phyloP scores from a whole-genome alignment of 2,797 vertebrate species.

The Remorina albescens region DNA sequence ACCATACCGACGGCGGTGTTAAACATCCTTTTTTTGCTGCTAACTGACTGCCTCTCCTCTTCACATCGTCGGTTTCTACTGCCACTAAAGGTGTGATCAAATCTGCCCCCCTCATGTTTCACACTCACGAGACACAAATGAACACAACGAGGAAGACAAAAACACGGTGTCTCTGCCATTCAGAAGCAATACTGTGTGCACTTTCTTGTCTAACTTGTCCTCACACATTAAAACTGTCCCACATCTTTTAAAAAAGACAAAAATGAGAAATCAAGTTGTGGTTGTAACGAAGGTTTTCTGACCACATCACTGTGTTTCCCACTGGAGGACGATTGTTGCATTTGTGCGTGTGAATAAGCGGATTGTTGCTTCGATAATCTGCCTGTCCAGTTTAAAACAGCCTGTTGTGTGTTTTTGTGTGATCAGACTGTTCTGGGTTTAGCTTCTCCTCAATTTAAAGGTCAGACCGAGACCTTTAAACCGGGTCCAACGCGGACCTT shows the following conservation, averaged over 20 bases:
- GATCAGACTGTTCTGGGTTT: conserved; percentile 18
- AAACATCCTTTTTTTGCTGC: neutral
- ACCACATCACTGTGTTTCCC: conserved; percentile 74
- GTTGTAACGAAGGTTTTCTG: conserved; percentile 50
- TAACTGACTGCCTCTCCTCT: conserved; percentile 12
- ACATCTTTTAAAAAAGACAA: neutral
- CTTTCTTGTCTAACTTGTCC: conserved; percentile 9
- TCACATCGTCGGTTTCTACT: conserved; percentile 1
- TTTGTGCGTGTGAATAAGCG: conserved; percentile 24
- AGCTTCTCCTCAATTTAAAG: conserved; percentile 17
- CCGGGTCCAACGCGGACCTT: neutral
- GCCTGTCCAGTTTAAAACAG: conserved; percentile 41
- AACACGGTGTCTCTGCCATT: conserved; percentile 26
- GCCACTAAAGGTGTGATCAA: neutral
- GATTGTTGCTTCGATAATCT: conserved; percentile 49
- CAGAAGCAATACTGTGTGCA: conserved; percentile 50
- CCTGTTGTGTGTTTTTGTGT: conserved; percentile 12
- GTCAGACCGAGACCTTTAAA: neutral
- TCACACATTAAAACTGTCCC: neutral
- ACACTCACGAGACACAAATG: neutral
- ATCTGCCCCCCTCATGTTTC: neutral
- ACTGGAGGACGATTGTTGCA: conserved; percentile 45
- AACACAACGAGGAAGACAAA: conserved; percentile 13
- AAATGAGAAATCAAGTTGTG: neutral
- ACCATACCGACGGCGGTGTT: neutral